These are phyloP conservation scores for Harpegnathos saltator DNA, from an alignment of 1,140 invertebrate species.

Conservation along the genomic window DNA sequence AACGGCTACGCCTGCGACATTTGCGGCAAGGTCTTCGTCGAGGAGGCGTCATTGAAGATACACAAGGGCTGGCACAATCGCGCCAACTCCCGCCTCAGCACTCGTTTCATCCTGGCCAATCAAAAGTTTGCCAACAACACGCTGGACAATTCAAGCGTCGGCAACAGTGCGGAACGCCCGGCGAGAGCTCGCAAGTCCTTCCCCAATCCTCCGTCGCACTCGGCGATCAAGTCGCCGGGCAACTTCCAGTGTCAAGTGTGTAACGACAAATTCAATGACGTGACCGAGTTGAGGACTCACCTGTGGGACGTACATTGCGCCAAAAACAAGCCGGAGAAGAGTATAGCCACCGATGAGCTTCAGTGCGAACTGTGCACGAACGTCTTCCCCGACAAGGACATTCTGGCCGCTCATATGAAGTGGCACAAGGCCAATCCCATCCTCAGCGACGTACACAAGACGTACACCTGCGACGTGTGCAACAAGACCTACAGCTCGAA, in stretches of 20 bases:
- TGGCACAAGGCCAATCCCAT: slow-evolving; percentile 84
- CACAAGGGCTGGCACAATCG: slow-evolving; percentile 87
- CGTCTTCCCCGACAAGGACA: slow-evolving; percentile 86
- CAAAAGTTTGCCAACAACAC: neutral
- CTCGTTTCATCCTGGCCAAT: neutral
- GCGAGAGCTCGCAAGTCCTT: slow-evolving; percentile 82
- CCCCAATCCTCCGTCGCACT: slow-evolving; percentile 69
- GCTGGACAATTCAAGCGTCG: neutral
- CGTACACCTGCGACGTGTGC: slow-evolving; percentile 87
- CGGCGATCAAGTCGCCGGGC: slow-evolving; percentile 35
- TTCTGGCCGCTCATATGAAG: slow-evolving; percentile 86
- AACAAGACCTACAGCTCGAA: slow-evolving; percentile 87
- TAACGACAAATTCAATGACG: slow-evolving; percentile 79
- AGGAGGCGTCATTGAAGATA: slow-evolving; percentile 85
- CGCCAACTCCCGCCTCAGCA: slow-evolving; percentile 49
- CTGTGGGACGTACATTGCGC: slow-evolving; percentile 84
- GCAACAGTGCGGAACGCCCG: slow-evolving; percentile 74
- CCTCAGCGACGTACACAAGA: slow-evolving; percentile 71
- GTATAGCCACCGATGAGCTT: slow-evolving; percentile 81
- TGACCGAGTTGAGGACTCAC: slow-evolving; percentile 80
- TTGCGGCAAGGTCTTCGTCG: slow-evolving; percentile 87
- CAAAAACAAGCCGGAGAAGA: slow-evolving; percentile 80
- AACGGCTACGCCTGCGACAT: slow-evolving; percentile 87
- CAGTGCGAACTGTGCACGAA: slow-evolving; percentile 88
- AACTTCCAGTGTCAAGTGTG: slow-evolving; percentile 84